Percentiles rank a stretch among this genome's conserved stretches.
phyloP scores from a whole-genome alignment of 2,797 vertebrate species.

The Carapus acus region DNA sequence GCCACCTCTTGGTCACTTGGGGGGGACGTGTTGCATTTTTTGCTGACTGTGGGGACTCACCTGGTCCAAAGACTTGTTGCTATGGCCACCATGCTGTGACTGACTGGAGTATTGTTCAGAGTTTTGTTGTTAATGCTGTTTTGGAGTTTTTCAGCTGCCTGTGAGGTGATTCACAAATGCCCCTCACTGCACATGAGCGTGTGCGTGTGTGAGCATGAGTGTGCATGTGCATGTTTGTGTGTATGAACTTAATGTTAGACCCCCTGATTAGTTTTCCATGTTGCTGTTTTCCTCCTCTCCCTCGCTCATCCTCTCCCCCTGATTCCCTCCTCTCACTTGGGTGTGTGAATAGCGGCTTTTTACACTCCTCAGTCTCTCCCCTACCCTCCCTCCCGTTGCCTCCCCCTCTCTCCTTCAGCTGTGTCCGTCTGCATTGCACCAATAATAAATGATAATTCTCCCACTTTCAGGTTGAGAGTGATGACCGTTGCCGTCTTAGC shows the following conservation, averaged over 20 bases:
- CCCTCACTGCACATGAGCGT: slow-evolving; percentile 3
- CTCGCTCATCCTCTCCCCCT: slow-evolving; percentile 26
- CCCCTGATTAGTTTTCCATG: slow-evolving; percentile 44
- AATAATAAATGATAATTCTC: no score
- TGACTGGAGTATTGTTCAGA: background rate
- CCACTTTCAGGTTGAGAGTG: no score
- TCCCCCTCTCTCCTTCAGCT: no score
- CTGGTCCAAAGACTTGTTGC: slow-evolving; percentile 20
- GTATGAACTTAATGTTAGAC: background rate
- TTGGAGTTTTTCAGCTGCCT: slow-evolving; percentile 17
- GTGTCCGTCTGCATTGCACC: no score
- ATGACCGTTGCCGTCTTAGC: no score
- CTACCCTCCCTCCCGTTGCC: no score
- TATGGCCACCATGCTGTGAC: slow-evolving; percentile 17
- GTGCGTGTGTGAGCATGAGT: background rate
- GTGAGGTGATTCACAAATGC: slow-evolving; percentile 1
- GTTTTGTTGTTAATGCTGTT: slow-evolving; percentile 1
- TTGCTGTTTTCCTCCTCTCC: slow-evolving; percentile 14
- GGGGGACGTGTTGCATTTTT: slow-evolving; percentile 3
- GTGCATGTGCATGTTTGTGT: slow-evolving; percentile 8
- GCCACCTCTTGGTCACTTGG: slow-evolving; percentile 28
- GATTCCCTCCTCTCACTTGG: slow-evolving; percentile 26
- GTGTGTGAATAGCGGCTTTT: slow-evolving; percentile 41
- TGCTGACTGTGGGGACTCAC: slow-evolving; percentile 30
- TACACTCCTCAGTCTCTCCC: no score